phyloP scores from a whole-genome alignment of 2,797 vertebrate genomes.

The Liparis tanakae region DNA sequence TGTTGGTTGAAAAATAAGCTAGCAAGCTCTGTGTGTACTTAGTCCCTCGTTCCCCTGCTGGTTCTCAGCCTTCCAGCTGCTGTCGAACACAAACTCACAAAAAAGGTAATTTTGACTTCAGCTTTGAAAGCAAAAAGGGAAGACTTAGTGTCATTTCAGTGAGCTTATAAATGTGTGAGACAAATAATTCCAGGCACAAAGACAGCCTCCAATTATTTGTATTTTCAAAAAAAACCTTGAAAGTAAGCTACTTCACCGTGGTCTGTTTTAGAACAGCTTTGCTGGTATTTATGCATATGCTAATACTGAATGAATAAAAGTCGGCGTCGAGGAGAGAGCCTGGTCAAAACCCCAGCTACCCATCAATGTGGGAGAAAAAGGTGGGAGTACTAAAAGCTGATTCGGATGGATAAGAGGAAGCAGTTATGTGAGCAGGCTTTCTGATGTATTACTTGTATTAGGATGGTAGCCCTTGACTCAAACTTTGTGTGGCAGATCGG shows the following conservation, averaged over 20 bases:
- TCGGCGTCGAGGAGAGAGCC: constrained; percentile 5
- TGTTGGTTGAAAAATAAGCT: too few species aligned
- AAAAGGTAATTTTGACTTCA: background rate
- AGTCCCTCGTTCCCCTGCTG: background rate
- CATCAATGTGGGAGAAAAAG: constrained; percentile 42
- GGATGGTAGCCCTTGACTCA: constrained; percentile 61
- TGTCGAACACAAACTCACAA: background rate
- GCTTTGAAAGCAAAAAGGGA: background rate
- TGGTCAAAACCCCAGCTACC: constrained; percentile 21
- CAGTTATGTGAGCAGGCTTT: constrained; percentile 61
- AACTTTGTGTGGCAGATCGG: constrained; percentile 63
- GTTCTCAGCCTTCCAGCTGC: constrained; percentile 4
- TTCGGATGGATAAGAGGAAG: constrained; percentile 51
- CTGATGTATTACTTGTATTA: constrained; percentile 78
- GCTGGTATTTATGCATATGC: background rate
- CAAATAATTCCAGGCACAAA: background rate
- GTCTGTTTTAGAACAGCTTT: background rate
- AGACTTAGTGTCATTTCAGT: background rate
- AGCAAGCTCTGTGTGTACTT: background rate
- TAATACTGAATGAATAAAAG: constrained; percentile 12
- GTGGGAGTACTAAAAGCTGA: constrained; percentile 34
- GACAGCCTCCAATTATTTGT: background rate
- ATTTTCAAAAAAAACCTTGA: background rate
- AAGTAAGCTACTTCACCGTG: background rate
- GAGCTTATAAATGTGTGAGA: background rate